These are phyloP conservation scores for Drosophila insularis DNA, from an alignment of 1,140 invertebrate species.

Conservation along the genomic window DNA sequence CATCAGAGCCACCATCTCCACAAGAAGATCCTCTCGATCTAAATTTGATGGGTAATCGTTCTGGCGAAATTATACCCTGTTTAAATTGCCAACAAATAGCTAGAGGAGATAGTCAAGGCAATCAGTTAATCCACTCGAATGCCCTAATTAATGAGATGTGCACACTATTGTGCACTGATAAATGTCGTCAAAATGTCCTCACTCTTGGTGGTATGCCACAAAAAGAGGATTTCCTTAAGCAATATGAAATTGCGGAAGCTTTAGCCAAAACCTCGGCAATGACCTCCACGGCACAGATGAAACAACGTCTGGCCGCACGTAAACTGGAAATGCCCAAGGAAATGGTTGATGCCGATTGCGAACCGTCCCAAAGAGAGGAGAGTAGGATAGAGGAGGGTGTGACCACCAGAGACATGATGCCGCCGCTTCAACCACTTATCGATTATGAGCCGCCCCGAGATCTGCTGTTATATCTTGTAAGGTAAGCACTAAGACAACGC, in stretches of 20 bases:
- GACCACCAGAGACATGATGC: conserved; percentile 67
- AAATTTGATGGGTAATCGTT: conserved; percentile 38
- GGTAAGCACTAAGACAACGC: conserved; percentile 82
- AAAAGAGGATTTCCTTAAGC: conserved; percentile 83
- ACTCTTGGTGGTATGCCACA: conserved; percentile 55
- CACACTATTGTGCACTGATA: conserved; percentile 61
- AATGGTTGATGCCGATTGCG: conserved; percentile 58
- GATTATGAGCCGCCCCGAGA: conserved; percentile 86
- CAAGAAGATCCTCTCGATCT: conserved; percentile 16
- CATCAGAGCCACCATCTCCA: conserved; percentile 51
- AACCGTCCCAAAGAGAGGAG: conserved; percentile 3
- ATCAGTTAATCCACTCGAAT: conserved; percentile 24
- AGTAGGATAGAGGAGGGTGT: conserved; percentile 29
- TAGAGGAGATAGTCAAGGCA: neutral
- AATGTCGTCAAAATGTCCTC: conserved; percentile 59
- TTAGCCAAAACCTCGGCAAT: conserved; percentile 84
- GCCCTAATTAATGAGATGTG: conserved; percentile 71
- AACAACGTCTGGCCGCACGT: conserved; percentile 83
- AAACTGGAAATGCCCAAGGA: conserved; percentile 83
- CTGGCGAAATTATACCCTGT: conserved; percentile 42
- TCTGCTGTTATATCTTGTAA: conserved; percentile 85
- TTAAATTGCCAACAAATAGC: conserved; percentile 54
- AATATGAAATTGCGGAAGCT: conserved; percentile 84
- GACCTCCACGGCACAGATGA: conserved; percentile 84
- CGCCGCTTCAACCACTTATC: conserved; percentile 38